These are phyloP conservation scores for Mythimna impura DNA, from an alignment of 2,888 invertebrate species.

Conservation along the genomic window DNA sequence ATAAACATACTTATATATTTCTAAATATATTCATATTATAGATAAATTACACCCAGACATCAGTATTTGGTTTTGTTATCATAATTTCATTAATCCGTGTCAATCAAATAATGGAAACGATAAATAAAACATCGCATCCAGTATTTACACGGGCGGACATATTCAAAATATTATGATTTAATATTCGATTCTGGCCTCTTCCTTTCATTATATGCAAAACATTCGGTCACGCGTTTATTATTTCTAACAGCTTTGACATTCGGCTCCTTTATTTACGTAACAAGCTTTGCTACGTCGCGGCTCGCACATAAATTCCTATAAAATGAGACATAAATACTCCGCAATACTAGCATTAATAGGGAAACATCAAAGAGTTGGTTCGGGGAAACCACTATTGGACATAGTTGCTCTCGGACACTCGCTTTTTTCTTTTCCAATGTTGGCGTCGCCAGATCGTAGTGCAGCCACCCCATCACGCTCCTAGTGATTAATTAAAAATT, in stretches of 20 bases:
- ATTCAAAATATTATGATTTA: conserved; percentile 61
- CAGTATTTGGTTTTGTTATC: conserved; percentile 9
- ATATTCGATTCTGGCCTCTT: conserved; percentile 72
- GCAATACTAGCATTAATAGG: conserved; percentile 79
- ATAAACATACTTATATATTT: no score
- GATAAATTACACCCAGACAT: no score
- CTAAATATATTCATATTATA: no score
- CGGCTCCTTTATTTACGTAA: conserved; percentile 73
- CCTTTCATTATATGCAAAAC: conserved; percentile 71
- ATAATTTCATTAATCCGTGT: conserved; percentile 32
- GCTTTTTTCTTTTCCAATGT: conserved; percentile 60
- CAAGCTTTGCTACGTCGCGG: conserved; percentile 70
- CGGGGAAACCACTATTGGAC: conserved; percentile 76
- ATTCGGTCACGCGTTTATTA: conserved; percentile 77
- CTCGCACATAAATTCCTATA: conserved; percentile 80
- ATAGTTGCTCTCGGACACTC: conserved; percentile 67
- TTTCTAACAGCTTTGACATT: conserved; percentile 78
- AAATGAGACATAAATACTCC: conserved; percentile 82
- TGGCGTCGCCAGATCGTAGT: conserved; percentile 42
- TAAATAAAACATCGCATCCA: conserved; percentile 43
- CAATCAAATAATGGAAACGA: conserved; percentile 25
- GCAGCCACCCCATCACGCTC: conserved; percentile 56
- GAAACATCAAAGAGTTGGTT: conserved; percentile 83
- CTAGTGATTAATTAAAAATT: conserved; percentile 84
- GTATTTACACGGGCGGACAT: conserved; percentile 51